These are phyloP conservation scores for Pseudochaenichthys georgianus DNA, from an alignment of 2,797 vertebrate genomes.

Conservation along the genomic window DNA sequence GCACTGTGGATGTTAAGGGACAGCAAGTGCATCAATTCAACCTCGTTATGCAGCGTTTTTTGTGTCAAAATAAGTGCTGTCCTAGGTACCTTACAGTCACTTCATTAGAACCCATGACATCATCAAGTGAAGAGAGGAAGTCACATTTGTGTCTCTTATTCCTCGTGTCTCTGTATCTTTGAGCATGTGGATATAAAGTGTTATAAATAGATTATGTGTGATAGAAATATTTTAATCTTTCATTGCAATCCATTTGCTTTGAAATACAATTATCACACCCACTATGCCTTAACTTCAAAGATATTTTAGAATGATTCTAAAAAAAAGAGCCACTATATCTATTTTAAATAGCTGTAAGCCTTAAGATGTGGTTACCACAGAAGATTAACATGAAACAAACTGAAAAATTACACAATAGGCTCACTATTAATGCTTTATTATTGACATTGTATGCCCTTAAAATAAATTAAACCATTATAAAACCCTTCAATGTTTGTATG, in stretches of 20 bases:
- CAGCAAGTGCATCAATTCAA: conserved; percentile 37
- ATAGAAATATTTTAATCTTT: conserved; percentile 11
- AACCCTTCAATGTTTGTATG: conserved; percentile 3
- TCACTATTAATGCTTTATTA: background rate
- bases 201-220: conserved; percentile 17
- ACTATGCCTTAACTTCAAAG: background rate
- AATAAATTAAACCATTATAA: background rate
- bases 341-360: background rate
- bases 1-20: conserved; percentile 41
- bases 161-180: conserved; percentile 16
- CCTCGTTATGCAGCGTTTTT: conserved; percentile 33
- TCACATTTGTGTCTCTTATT: conserved; percentile 12
- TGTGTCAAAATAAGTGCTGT: conserved; percentile 17
- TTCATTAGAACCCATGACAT: conserved; percentile 12
- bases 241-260: background rate
- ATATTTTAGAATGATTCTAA: conserved; percentile 2
- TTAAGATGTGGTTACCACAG: background rate
- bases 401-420: too few relatives aligned
- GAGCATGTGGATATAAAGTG: background rate
- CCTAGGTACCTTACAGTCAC: background rate
- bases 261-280: background rate
- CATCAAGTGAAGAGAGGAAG: conserved; percentile 13
- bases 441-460: background rate
- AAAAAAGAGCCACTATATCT: background rate
- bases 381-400: background rate